A percentile compares a stretch with the other conserved stretches of the same genome.
These are phyloP conservation scores for Trachelus tabidus DNA, from an alignment of 2,888 invertebrate genomes.

Conservation along the genomic window DNA sequence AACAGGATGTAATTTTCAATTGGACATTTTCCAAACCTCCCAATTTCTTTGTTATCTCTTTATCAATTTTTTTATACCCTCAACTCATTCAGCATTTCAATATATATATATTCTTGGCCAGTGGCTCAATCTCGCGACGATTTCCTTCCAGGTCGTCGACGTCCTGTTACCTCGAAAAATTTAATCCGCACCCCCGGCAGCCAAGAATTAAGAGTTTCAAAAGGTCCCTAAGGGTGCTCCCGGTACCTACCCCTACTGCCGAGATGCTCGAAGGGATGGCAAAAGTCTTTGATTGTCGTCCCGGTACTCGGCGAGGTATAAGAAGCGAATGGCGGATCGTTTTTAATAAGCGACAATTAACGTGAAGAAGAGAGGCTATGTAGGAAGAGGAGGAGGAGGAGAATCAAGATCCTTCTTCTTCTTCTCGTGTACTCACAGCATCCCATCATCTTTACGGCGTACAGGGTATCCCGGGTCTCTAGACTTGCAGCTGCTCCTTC, in stretches of 20 bases:
- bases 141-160: background rate
- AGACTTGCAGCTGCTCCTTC: background rate
- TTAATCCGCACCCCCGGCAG: background rate
- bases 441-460: slow-evolving; percentile 1
- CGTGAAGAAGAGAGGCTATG: slow-evolving; percentile 15
- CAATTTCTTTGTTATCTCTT: background rate
- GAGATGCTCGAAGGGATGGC: slow-evolving; percentile 2
- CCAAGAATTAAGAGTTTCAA: slow-evolving; percentile 32
- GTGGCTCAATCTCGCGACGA: background rate
- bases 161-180: slow-evolving; percentile 1
- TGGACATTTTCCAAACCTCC: background rate
- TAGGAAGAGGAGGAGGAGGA: background rate
- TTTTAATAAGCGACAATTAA: slow-evolving; percentile 65
- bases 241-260: background rate
- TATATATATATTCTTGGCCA: background rate
- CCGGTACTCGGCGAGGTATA: slow-evolving; percentile 11
- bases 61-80: background rate
- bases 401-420: background rate
- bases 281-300: slow-evolving; percentile 39
- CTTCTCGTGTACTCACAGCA: background rate
- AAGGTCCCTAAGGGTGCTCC: slow-evolving; percentile 32
- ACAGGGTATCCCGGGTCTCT: background rate
- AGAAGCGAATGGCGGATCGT: slow-evolving; percentile 31
- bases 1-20: background rate
- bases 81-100: background rate